A percentile compares a stretch with the other conserved stretches of the same genome.
These are phyloP conservation scores for Platysteira castanea DNA, from an alignment of 2,113 vertebrate genomes.

Conservation along the genomic window DNA sequence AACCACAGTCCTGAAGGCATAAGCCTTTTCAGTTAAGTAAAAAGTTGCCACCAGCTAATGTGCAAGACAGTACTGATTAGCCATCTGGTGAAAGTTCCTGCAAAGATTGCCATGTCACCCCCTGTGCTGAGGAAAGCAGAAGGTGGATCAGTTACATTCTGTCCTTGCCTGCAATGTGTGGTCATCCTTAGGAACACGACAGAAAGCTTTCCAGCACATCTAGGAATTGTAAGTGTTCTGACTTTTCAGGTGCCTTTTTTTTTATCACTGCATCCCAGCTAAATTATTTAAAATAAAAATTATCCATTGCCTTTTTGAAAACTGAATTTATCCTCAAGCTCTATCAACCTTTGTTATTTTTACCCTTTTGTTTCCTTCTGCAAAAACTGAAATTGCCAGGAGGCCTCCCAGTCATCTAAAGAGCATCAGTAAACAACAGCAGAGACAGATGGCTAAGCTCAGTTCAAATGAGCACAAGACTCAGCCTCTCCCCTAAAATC, in stretches of 20 bases:
- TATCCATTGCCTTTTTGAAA: background rate
- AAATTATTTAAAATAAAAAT: background rate
- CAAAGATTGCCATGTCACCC: slow-evolving; percentile 25
- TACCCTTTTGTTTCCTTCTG: slow-evolving; percentile 21
- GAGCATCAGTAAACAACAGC: slow-evolving; percentile 61
- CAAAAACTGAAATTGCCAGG: slow-evolving; percentile 28
- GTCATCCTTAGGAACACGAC: background rate
- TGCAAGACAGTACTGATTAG: slow-evolving; percentile 37
- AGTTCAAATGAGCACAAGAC: slow-evolving; percentile 11
- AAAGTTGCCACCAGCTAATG: slow-evolving; percentile 38
- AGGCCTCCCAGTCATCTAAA: slow-evolving; percentile 49
- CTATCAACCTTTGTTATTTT: background rate
- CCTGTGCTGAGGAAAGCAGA: slow-evolving; percentile 33
- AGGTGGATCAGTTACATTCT: slow-evolving; percentile 32
- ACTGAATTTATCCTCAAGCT: background rate
- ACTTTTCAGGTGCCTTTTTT: background rate
- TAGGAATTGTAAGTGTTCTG: background rate
- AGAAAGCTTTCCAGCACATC: background rate
- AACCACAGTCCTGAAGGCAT: background rate
- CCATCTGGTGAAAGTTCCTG: slow-evolving; percentile 54
- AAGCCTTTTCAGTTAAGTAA: background rate
- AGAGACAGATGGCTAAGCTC: slow-evolving; percentile 60
- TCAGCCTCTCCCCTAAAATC: background rate
- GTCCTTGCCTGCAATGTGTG: slow-evolving; percentile 11
- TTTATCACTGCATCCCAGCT: background rate